Evolutionary conservation across 2,888 invertebrate species (phyloP), one percentile per base, ranked within the genome.

Genomic region (Pegoplata infirma): DNA sequence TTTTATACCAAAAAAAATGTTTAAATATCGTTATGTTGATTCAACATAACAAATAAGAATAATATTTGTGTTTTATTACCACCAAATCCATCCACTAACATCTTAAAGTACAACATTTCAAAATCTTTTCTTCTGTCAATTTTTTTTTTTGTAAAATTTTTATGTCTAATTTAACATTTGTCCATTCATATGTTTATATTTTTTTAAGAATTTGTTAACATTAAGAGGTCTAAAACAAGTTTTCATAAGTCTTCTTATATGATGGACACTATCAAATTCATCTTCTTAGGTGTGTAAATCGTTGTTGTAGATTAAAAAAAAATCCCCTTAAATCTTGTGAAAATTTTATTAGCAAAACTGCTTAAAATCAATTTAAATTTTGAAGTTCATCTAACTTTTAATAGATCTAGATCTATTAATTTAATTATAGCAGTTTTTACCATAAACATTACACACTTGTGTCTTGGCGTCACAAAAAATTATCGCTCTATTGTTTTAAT

Each of bases 1-100:
- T 87, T 88, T 88, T 88, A 88, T 88, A 88, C 84, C 73, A 83
- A 86, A 23, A 23, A 23, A 23, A 23, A 23, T 5, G 6, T 23
- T 5, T 5, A 23, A 83, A 46, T 55, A 66, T 59, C 69, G 64
- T 64, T 16, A 69, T 66, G 69, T 78, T 78, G 64, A 61, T 64
- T 74, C 59, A 74, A 78, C 64, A 75, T 71, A 8, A 36, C n/a
- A n/a, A n/a, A n/a, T n/a, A n/a, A n/a, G n/a, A n/a, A n/a, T n/a
- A n/a, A n/a, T n/a, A n/a, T 79, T 68, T 16, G 17, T 40, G 12
- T n/a, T 40, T 40, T n/a, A 40, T 10, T 32, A 32, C 32, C 8
- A 10, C 28, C n/a, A n/a, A n/a, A 55, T 10, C 8, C 32, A 28
- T 28, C 25, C 3, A 56, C 32, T n/a, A 56, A 16, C 32, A 36